Evolutionary conservation across 2,113 vertebrate species (phyloP).

Genomic region (Ivindomyrus marchei): DNA sequence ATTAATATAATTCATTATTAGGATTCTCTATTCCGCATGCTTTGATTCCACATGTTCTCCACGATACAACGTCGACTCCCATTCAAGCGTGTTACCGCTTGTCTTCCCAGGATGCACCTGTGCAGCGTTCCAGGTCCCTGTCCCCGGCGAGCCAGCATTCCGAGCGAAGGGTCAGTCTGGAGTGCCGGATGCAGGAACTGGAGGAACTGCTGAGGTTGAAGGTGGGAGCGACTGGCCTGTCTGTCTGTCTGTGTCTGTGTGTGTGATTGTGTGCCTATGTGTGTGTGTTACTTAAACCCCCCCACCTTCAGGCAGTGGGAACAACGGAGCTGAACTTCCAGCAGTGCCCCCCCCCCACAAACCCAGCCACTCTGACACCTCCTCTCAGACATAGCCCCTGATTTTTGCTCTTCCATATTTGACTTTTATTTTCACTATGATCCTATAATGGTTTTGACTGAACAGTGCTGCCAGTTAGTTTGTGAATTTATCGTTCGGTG

Average conservation of each 20-base stretch:
- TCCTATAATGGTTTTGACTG: neutral
- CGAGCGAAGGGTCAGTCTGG: slow-evolving; percentile 56
- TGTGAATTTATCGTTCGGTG: neutral
- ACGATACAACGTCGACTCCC: slow-evolving; percentile 70
- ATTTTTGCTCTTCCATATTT: too few relatives aligned
- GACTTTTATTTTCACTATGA: too few relatives aligned
- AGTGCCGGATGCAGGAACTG: slow-evolving; percentile 71
- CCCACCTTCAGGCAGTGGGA: neutral
- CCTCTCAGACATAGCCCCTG: too few relatives aligned
- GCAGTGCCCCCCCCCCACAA: too few relatives aligned
- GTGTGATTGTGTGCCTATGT: slow-evolving; percentile 11
- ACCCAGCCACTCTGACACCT: too few relatives aligned
- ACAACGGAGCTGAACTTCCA: neutral
- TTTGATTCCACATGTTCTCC: slow-evolving; percentile 86
- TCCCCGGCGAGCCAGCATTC: slow-evolving; percentile 69
- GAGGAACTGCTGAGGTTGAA: slow-evolving; percentile 74
- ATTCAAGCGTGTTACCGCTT: slow-evolving; percentile 76
- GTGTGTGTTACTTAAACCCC: slow-evolving; percentile 21
- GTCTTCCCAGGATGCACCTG: slow-evolving; percentile 78
- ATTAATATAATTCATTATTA: slow-evolving; percentile 81
- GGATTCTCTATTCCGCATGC: slow-evolving; percentile 84
- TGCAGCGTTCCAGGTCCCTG: slow-evolving; percentile 86
- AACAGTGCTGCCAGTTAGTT: neutral
- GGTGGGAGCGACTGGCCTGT: slow-evolving; percentile 56
- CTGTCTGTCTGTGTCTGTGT: neutral